These are phyloP conservation scores for Tipula lateralis DNA, from an alignment of 2,888 invertebrate genomes.

Conservation along the genomic window DNA sequence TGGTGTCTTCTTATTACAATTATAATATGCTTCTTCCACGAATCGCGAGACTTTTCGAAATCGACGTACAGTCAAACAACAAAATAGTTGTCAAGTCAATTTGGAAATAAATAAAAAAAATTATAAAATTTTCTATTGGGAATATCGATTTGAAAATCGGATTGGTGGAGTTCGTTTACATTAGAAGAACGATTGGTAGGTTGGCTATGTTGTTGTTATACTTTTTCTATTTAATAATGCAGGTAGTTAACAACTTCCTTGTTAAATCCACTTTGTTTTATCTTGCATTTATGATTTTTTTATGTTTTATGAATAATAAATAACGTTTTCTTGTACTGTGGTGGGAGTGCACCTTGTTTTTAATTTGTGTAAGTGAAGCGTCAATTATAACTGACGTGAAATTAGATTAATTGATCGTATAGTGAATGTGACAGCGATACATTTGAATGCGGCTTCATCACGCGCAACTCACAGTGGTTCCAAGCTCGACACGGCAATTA, in stretches of 20 bases:
- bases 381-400: background rate
- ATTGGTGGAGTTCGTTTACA: background rate
- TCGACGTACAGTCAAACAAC: background rate
- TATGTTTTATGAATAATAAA: background rate
- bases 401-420: too few relatives aligned
- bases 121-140: background rate
- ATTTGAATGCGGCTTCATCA: too few relatives aligned
- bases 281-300: background rate
- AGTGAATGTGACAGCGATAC: too few relatives aligned
- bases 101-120: too few relatives aligned
- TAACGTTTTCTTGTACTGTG: background rate
- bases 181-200: background rate
- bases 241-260: background rate
- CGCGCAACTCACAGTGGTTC: too few relatives aligned
- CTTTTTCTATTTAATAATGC: background rate
- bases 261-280: background rate
- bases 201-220: background rate
- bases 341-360: background rate
- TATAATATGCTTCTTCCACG: background rate
- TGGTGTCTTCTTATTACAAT: background rate
- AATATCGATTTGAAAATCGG: background rate
- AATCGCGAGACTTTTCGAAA: background rate
- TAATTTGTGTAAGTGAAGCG: background rate
- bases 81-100: background rate
- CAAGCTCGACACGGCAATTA: too few relatives aligned